Base-by-base conservation (phyloP, 2,113 vertebrate genomes). In the Pterocles gutturalis region DNA sequence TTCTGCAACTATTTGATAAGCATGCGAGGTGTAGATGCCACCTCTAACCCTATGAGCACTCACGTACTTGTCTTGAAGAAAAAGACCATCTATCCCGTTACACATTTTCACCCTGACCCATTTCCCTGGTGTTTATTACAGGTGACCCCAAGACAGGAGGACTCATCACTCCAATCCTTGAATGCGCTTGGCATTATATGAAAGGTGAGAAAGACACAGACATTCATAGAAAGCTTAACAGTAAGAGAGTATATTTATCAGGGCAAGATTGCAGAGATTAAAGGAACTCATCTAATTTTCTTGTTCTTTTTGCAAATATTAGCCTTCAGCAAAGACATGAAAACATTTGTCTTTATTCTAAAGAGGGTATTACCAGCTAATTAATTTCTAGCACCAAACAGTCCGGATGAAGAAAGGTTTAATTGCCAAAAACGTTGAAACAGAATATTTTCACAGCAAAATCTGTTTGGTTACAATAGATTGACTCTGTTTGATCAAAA, bases 251-350 rank as follows among this genome's bases (percentile, higher is more conserved):
- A 13, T 80, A 64, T 91, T 88, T 94, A 83, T n/a, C 3, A 3
- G 69, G 54, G 46, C 22, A 88, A 95, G 69, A 90, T 72, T 48
- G 72, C 65, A 69, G 55, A 90, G 72, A 80, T 64, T 86, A 86
- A 93, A 90, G 72, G 51, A 92, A 88, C 38, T 76, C 67, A 17
- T 29, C 87, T 62, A 51, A 45, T 90, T 87, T 73, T 19, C 11
- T 54, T 75, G 34, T 58, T 62, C 55, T 90, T 91, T 87, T 92
- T 65, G 66, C 51, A 95, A 96, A 92, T 87, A 96, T 61, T 89
- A 93, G 93, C 93, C 93, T 89, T 95, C 64, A 95, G 80, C 75
- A 87, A 95, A 94, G 57, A 91, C 71, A 70, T 18, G 62, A 93
- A 95, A 96, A 81, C 69, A 87, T 83, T 90, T 90, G 57, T 76